Percentiles rank a stretch among this genome's conserved stretches.
Evolutionary conservation across 2,113 vertebrate genomes (phyloP).

Genomic region (Saguinus imperator): DNA sequence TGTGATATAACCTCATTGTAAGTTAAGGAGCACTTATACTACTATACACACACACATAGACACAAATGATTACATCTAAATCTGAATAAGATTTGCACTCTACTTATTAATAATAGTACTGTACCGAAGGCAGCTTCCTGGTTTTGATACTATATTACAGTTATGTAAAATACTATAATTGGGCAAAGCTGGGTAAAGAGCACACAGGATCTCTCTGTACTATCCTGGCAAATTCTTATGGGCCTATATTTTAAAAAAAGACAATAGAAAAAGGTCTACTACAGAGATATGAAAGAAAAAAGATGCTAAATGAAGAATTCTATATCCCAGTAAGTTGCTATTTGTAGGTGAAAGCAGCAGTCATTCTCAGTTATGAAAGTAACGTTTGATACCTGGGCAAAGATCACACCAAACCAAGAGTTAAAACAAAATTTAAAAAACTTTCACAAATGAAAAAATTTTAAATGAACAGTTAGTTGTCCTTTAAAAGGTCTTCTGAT

Average conservation of each 20-base stretch:
- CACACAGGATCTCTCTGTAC: background rate
- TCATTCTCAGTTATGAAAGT: background rate
- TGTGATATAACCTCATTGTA: background rate
- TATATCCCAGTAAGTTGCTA: background rate
- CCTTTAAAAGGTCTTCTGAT: background rate
- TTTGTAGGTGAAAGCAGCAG: background rate
- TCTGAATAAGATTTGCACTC: background rate
- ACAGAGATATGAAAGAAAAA: slow-evolving; percentile 28
- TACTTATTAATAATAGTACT: background rate
- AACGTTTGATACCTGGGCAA: background rate
- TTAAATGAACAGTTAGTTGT: background rate
- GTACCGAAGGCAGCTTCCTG: too few relatives aligned
- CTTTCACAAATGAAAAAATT: background rate
- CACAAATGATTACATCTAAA: background rate
- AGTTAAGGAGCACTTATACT: background rate
- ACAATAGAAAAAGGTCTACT: background rate
- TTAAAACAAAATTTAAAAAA: background rate
- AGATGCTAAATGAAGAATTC: background rate
- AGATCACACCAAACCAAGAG: background rate
- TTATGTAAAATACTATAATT: background rate
- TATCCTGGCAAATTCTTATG: background rate
- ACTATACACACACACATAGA: background rate
- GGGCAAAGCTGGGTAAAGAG: background rate
- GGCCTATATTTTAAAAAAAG: background rate
- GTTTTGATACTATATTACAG: background rate